These are phyloP conservation scores for Tor tambroides DNA, from an alignment of 2,113 vertebrate species.

Conservation along the genomic window DNA sequence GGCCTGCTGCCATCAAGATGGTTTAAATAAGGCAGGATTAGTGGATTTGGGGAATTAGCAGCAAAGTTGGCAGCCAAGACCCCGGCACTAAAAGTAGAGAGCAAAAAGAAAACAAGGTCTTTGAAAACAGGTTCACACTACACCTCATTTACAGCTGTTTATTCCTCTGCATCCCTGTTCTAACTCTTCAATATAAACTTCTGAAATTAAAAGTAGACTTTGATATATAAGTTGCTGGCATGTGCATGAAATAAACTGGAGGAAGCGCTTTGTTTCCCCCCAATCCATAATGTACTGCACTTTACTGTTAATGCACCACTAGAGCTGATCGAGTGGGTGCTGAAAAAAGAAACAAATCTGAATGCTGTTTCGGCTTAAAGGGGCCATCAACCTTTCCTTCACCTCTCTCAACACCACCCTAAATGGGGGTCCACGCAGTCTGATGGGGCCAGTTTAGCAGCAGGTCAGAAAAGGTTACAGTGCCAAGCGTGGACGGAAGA, in stretches of 20 bases:
- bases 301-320: not conserved
- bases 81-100: constrained; percentile 70
- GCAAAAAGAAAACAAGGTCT: constrained; percentile 59
- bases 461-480: constrained; percentile 70
- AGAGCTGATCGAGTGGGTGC: constrained; percentile 11
- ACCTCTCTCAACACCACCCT: not conserved
- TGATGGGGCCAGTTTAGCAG: constrained; percentile 66
- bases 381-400: not conserved
- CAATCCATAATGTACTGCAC: not conserved
- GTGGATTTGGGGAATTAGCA: constrained; percentile 77
- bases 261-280: not conserved
- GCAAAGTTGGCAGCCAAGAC: constrained; percentile 72
- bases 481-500: constrained; percentile 64
- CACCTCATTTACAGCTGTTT: constrained; percentile 54
- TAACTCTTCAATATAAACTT: not conserved
- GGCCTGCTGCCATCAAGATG: constrained; percentile 70
- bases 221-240: not conserved
- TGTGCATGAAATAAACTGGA: not conserved
- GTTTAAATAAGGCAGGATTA: constrained; percentile 77
- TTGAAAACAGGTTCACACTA: constrained; percentile 68
- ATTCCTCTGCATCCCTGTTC: constrained; percentile 16
- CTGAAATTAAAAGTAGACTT: not conserved
- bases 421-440: constrained; percentile 44
- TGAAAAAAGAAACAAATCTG: not conserved
- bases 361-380: not conserved